Percentiles rank a stretch among this genome's conserved stretches.
Evolutionary conservation across 23 tunicate species (phyloP).

Genomic region (Halocynthia roretzi): DNA sequence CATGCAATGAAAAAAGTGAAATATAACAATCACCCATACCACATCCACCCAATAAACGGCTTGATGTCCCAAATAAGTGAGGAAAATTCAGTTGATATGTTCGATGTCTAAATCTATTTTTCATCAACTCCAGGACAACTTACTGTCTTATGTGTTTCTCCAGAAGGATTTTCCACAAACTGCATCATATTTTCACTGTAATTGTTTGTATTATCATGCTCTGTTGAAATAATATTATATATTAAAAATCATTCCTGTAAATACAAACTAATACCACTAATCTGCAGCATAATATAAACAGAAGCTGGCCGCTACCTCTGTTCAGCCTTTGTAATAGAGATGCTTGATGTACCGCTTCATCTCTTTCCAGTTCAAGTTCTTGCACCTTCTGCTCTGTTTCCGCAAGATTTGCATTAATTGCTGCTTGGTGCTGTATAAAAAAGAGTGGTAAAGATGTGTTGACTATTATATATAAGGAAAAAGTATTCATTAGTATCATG

Average conservation of each 20-base stretch:
- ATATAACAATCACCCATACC: no score
- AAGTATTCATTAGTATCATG: no score
- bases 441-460: no score
- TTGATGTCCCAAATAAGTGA: no score
- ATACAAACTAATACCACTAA: not conserved
- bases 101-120: no score
- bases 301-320: not conserved
- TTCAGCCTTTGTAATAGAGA: conserved; percentile 8
- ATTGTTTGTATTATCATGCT: no score
- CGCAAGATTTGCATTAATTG: conserved; percentile 3
- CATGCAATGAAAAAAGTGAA: no score
- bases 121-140: not conserved
- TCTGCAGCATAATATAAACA: not conserved
- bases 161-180: conserved; percentile 8
- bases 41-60: no score
- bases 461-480: no score
- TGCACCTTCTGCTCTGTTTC: conserved; percentile 9
- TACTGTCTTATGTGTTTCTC: conserved; percentile 14
- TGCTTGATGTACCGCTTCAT: conserved; percentile 12
- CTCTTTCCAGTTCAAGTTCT: conserved; percentile 14
- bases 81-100: no score
- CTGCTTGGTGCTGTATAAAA: not conserved
- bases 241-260: no score
- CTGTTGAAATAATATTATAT: no score
- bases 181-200: not conserved